Evolutionary conservation across 2,113 vertebrate genomes (phyloP).

Genomic region (Solea senegalensis): DNA sequence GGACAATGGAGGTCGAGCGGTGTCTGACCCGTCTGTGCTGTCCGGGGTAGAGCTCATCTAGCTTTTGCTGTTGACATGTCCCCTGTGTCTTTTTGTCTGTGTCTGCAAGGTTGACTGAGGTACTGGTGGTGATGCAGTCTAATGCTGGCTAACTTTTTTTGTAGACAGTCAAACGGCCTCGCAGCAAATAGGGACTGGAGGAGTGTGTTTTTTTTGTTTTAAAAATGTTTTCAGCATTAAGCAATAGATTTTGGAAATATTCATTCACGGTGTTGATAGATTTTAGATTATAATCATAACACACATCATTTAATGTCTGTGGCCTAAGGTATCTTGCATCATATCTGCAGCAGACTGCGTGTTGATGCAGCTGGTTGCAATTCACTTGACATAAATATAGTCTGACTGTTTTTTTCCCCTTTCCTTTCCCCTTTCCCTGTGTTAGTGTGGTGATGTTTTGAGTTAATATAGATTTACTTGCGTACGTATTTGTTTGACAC

Average conservation of each 20-base stretch:
- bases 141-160: background rate
- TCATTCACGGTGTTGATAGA: background rate
- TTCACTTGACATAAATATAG: background rate
- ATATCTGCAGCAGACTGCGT: background rate
- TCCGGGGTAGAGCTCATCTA: slow-evolving; percentile 15
- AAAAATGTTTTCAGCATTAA: background rate
- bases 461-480: too few relatives aligned
- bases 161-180: background rate
- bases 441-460: background rate
- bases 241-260: background rate
- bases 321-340: background rate
- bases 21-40: slow-evolving; percentile 42
- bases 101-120: slow-evolving; percentile 2
- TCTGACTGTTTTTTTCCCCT: background rate
- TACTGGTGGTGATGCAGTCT: background rate
- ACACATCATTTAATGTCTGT: background rate
- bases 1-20: slow-evolving; percentile 46
- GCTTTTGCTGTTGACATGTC: slow-evolving; percentile 12
- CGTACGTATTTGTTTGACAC: too few relatives aligned
- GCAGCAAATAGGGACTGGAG: background rate
- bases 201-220: background rate
- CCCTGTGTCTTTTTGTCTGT: slow-evolving; percentile 6
- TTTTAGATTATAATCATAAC: background rate
- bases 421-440: background rate
- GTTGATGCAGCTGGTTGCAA: background rate